Conservation (phyloP, 2,113 vertebrate genomes). For the Lepus europaeus region DNA sequence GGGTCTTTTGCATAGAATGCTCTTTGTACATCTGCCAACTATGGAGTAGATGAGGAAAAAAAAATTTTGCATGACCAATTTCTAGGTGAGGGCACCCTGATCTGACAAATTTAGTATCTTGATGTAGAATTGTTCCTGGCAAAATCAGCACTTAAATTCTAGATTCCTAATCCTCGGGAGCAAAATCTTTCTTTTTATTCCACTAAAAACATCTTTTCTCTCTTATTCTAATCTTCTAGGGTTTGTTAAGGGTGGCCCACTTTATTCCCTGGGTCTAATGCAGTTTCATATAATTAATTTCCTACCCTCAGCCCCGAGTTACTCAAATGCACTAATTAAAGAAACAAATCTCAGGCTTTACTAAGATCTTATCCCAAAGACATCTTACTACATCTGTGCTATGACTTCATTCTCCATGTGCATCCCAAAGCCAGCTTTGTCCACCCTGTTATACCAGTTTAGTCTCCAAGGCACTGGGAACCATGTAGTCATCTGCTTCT, state of each 20-base stretch:
- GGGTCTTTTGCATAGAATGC: not conserved
- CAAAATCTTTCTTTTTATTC: not conserved
- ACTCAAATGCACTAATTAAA: not conserved
- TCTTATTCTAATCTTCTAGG: not conserved
- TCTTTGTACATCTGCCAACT: not conserved
- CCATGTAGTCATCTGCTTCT: not conserved
- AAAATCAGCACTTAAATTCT: not conserved
- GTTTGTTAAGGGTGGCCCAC: not conserved
- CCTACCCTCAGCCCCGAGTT: not conserved
- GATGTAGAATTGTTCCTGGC: not conserved
- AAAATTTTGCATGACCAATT: not conserved
- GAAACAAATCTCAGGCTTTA: not conserved
- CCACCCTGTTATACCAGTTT: not conserved
- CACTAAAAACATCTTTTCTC: not conserved
- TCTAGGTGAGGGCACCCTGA: not conserved
- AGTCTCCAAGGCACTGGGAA: not conserved
- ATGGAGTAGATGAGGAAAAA: not conserved
- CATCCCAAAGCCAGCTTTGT: not conserved
- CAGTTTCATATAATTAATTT: not conserved
- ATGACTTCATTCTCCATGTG: not conserved
- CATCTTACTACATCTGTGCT: not conserved
- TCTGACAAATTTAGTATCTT: not conserved
- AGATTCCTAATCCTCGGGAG: not conserved
- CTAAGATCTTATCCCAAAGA: not conserved
- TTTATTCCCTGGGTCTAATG: not conserved